Evolutionary conservation across 53 echinoderm and acorn worm species (phyloP), one percentile per base, ranked within the genome.

Genomic region (Pentamera pediparva): DNA sequence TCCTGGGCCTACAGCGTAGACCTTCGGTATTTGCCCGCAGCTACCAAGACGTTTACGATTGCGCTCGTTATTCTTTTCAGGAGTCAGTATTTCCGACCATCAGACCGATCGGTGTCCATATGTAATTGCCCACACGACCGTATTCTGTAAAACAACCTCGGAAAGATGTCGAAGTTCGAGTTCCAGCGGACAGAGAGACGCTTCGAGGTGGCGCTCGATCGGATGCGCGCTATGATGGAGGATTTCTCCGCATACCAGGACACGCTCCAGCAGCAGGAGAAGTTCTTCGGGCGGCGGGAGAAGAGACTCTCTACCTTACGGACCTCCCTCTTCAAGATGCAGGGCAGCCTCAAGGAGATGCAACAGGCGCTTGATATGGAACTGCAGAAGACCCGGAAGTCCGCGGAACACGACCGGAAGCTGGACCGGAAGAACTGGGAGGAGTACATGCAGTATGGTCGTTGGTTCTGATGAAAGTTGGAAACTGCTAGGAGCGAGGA

Each of bases 381-480:
- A 67, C 45, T 67, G 11, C 26, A 39, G 27, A 67, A 43, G 17
- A 41, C 17, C 40, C 12, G 30, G 39, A 28, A 28, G 0, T 67
- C 67, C 30, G 15, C 24, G 30, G 67, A 67, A 43, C 9, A 40
- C 10, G 67, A 67, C 38, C 25, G 17, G 45, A 24, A 22, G 31
- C 37, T 26, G 38, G 67, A 67, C 12, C 11, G 45, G 67, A 24
- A 43, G 29, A 41, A 39, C 2, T 67, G 67, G 67, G 45, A 67
- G 10, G 67, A 67, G 45, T 67, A 43, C 24, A 67, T 67, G 67
- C 41, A 67, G 28, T 67, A 67, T 25, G 67, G 67, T 17, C 67
- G 67, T 40, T 67, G 67, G 67, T 12, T 67, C 18, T 67, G 45
- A 57, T 57, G 11, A 13, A 55, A 22, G 55, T 45, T n/a, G n/a